Conservation (phyloP, 2,888 invertebrate species). For the Lycophotia porphyrea region DNA sequence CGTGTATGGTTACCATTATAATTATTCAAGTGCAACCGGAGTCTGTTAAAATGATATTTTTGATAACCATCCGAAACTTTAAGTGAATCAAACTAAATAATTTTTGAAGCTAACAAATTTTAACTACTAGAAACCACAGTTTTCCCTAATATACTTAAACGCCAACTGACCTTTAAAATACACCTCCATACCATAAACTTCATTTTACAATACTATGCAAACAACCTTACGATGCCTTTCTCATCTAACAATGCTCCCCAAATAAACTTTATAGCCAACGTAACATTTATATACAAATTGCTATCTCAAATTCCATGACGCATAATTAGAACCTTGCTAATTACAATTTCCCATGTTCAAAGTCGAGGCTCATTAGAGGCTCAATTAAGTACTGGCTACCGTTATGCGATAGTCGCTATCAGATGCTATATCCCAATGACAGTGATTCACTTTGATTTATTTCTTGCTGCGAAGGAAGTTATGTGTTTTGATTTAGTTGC, state of each 20-base stretch:
- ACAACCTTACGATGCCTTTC: constrained; percentile 35
- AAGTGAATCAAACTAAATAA: not conserved
- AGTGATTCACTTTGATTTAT: constrained; percentile 65
- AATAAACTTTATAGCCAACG: constrained; percentile 61
- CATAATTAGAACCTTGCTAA: constrained; percentile 67
- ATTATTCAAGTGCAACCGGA: not conserved
- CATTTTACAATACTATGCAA: constrained; percentile 23
- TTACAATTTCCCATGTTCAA: constrained; percentile 65
- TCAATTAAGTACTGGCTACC: constrained; percentile 64
- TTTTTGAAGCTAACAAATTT: too few relatives aligned
- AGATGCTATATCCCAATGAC: constrained; percentile 60
- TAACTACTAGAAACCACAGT: not conserved
- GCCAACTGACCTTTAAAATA: constrained; percentile 4
- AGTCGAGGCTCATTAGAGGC: constrained; percentile 61
- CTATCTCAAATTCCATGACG: constrained; percentile 62
- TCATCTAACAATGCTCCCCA: constrained; percentile 45
- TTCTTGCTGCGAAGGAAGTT: constrained; percentile 43
- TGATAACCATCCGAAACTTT: not conserved
- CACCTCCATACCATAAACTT: constrained; percentile 25
- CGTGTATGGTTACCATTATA: not conserved
- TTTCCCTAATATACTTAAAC: not conserved
- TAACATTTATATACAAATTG: constrained; percentile 60
- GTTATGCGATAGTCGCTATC: constrained; percentile 64
- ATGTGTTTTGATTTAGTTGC: constrained; percentile 54
- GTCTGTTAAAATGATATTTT: not conserved